Percentiles rank a stretch among this genome's conserved stretches.
Evolutionary conservation across 2,888 invertebrate species (phyloP).

Genomic region (Pyrgus malvae): DNA sequence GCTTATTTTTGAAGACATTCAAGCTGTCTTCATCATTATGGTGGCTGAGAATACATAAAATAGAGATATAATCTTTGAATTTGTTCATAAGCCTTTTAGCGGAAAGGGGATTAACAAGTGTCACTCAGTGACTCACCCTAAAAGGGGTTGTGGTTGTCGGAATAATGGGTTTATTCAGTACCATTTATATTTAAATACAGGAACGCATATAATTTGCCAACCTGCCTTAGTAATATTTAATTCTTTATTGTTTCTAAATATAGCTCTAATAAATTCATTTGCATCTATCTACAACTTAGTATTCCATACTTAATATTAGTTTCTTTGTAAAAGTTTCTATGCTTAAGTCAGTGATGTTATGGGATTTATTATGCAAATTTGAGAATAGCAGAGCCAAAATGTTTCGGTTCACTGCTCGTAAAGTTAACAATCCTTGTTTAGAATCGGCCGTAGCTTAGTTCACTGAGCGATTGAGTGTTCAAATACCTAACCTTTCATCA

Average conservation of each 20-base stretch:
- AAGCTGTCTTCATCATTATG: constrained; percentile 10
- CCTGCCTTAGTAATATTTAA: too few species aligned
- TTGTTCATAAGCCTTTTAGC: background rate
- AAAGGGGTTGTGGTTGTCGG: background rate
- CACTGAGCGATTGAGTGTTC: constrained; percentile 16
- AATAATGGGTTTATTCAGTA: background rate
- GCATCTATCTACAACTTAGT: too few species aligned
- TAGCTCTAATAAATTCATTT: too few species aligned
- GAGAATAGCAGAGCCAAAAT: background rate
- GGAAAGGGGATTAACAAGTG: background rate
- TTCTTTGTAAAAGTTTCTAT: too few species aligned
- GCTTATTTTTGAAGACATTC: constrained; percentile 25
- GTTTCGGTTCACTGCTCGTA: constrained; percentile 2
- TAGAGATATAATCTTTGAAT: too few species aligned
- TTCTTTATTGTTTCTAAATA: too few species aligned
- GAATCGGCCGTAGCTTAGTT: constrained; percentile 20
- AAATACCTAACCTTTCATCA: background rate
- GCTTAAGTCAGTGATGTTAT: too few species aligned
- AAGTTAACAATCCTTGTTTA: constrained; percentile 20
- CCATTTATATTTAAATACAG: too few species aligned
- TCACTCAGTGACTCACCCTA: background rate
- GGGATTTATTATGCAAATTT: background rate
- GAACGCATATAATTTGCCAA: too few species aligned
- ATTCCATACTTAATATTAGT: too few species aligned
- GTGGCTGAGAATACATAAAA: constrained; percentile 13